phyloP scores from a whole-genome alignment of 1,140 invertebrate genomes.

The Drosophila saltans region DNA sequence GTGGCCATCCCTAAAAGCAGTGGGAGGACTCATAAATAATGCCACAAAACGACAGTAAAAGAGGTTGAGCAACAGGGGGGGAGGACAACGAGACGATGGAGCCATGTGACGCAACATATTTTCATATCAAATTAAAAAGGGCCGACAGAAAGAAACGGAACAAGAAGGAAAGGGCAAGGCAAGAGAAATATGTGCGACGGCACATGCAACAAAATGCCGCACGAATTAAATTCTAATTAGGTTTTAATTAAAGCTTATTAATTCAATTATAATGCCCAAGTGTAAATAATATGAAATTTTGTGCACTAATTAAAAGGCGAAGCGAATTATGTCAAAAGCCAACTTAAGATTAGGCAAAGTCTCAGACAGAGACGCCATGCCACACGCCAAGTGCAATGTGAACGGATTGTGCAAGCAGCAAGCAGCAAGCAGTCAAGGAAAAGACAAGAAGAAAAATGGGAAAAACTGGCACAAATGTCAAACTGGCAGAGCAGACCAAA shows the following conservation, averaged over 20 bases:
- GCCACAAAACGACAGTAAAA: slow-evolving; percentile 49
- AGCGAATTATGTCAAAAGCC: slow-evolving; percentile 6
- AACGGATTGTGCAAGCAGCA: slow-evolving; percentile 44
- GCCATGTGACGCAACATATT: slow-evolving; percentile 39
- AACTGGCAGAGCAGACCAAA: slow-evolving; percentile 21
- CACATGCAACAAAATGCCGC: slow-evolving; percentile 56
- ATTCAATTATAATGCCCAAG: slow-evolving; percentile 75
- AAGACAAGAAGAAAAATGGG: background rate
- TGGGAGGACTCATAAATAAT: slow-evolving; percentile 61
- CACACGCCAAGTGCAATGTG: slow-evolving; percentile 36
- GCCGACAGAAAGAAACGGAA: background rate
- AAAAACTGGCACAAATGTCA: slow-evolving; percentile 56
- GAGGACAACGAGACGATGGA: background rate
- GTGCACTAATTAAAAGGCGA: slow-evolving; percentile 63
- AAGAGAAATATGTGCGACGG: slow-evolving; percentile 48
- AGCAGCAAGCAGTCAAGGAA: slow-evolving; percentile 21
- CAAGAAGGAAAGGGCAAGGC: background rate
- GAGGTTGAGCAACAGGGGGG: background rate
- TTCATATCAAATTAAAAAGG: slow-evolving; percentile 37
- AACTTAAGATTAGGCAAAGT: slow-evolving; percentile 31
- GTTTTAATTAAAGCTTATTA: slow-evolving; percentile 75
- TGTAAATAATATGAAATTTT: slow-evolving; percentile 74
- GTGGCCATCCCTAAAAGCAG: slow-evolving; percentile 1
- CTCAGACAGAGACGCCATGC: slow-evolving; percentile 35
- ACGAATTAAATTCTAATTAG: slow-evolving; percentile 76